phyloP scores from a whole-genome alignment of 1,140 invertebrate genomes.

The Bombus confusus region DNA sequence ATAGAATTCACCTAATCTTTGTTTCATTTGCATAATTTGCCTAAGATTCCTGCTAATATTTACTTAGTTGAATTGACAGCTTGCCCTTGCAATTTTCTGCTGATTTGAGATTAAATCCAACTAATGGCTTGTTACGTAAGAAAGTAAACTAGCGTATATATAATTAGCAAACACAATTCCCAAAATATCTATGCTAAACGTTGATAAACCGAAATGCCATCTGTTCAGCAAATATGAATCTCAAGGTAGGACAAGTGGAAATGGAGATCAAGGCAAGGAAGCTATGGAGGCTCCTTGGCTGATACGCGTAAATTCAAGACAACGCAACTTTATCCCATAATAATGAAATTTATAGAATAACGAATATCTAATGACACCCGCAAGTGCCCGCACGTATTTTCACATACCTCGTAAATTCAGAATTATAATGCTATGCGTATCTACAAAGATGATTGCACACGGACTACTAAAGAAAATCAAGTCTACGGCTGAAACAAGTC shows the following conservation, averaged over 20 bases:
- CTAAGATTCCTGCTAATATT: background rate
- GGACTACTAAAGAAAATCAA: too few relatives aligned
- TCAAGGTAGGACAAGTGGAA: constrained; percentile 6
- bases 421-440: background rate
- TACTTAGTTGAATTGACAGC: background rate
- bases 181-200: background rate
- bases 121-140: background rate
- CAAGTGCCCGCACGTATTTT: background rate
- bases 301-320: background rate
- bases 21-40: background rate
- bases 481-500: too few relatives aligned
- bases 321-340: background rate
- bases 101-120: background rate
- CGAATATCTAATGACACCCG: background rate
- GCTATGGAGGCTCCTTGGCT: background rate
- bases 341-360: constrained; percentile 26
- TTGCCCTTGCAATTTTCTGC: background rate
- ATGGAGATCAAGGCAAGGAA: background rate
- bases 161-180: background rate
- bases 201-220: background rate
- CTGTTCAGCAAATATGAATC: background rate
- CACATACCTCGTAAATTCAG: background rate
- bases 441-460: too few relatives aligned
- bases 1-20: too few relatives aligned
- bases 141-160: background rate